These are phyloP conservation scores for Aleadryas rufinucha DNA, from an alignment of 2,113 vertebrate species.

Conservation along the genomic window DNA sequence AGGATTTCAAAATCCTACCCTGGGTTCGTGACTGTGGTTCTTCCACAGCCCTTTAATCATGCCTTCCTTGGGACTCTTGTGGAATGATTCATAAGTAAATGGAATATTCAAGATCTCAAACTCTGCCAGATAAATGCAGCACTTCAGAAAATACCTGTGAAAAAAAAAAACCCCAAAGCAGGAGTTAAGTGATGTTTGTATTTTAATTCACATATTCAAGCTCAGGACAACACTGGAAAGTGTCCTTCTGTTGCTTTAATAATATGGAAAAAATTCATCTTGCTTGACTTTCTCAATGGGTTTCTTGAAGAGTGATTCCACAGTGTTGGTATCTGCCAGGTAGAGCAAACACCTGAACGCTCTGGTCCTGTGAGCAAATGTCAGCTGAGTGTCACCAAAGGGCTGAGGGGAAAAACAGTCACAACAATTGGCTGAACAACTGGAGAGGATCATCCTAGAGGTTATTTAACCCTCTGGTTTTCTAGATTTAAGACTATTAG, in stretches of 20 bases:
- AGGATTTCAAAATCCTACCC: constrained; percentile 65
- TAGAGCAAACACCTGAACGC: constrained; percentile 88
- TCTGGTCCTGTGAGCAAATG: constrained; percentile 84
- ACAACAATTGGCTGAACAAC: not conserved
- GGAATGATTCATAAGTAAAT: constrained; percentile 88
- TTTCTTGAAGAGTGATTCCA: constrained; percentile 85
- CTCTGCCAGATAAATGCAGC: constrained; percentile 86
- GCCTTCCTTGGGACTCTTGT: constrained; percentile 91
- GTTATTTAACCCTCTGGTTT: not conserved
- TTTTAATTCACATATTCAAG: not conserved
- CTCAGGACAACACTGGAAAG: not conserved
- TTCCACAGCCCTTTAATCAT: constrained; percentile 97
- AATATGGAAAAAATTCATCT: not conserved
- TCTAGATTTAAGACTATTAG: not conserved
- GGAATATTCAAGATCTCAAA: constrained; percentile 92
- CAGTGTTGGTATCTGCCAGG: constrained; percentile 77
- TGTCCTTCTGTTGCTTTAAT: not conserved
- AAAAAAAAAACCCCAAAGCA: not conserved
- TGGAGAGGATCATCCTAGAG: not conserved
- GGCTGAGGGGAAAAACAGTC: constrained; percentile 67
- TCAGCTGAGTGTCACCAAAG: constrained; percentile 79
- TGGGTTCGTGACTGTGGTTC: constrained; percentile 92
- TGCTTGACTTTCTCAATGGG: constrained; percentile 84
- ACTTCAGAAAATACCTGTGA: constrained; percentile 86
- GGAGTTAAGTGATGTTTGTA: not conserved